phyloP scores from a whole-genome alignment of 2,113 vertebrate species.

The Dermatemys mawii region DNA sequence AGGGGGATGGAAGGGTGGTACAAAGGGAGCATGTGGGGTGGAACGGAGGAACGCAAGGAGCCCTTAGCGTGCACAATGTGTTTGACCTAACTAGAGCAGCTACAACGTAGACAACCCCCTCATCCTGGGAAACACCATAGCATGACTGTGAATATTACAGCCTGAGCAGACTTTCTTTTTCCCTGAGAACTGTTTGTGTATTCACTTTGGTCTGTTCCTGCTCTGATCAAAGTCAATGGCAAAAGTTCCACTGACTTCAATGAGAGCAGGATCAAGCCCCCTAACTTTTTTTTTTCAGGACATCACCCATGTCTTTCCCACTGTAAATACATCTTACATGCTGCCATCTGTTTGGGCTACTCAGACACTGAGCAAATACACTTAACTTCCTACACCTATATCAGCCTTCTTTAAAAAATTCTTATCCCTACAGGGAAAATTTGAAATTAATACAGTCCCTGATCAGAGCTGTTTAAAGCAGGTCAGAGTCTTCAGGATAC shows the following conservation, averaged over 20 bases:
- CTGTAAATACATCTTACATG: background rate
- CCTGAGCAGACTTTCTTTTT: background rate
- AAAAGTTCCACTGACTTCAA: background rate
- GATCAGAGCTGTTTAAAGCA: background rate
- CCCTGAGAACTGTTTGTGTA: background rate
- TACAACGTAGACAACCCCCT: background rate
- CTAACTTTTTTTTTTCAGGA: background rate
- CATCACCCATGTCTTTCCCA: background rate
- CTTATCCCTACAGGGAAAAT: background rate
- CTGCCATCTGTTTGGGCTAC: background rate
- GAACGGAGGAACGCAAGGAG: background rate
- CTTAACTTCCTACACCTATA: background rate
- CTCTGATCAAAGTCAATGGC: background rate
- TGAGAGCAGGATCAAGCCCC: fast-evolving
- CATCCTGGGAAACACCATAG: background rate
- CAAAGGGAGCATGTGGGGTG: background rate
- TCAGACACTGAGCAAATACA: background rate
- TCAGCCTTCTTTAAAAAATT: background rate
- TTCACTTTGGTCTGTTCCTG: background rate
- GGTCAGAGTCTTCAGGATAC: background rate
- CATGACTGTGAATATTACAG: background rate
- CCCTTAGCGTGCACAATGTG: background rate
- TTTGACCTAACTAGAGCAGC: background rate
- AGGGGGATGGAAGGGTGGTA: background rate
- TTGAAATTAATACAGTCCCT: background rate